Evolutionary conservation across 2,888 invertebrate species (phyloP), one percentile per base, ranked within the genome.

Genomic region (Xestia xanthographa): DNA sequence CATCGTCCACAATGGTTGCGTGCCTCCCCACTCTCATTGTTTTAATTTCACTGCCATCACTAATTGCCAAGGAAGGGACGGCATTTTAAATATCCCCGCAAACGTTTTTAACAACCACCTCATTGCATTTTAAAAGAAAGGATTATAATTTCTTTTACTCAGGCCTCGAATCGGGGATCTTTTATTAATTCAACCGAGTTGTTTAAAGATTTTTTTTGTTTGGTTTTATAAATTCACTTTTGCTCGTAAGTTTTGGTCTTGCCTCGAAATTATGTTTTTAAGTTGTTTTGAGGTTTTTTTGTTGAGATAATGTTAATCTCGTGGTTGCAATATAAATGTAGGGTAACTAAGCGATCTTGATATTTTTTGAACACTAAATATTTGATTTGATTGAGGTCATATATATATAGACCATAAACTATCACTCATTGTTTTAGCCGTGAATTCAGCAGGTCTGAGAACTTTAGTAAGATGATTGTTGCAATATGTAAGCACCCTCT

Each of bases 91-190:
- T 95, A 94, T 93, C 93, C 93, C 95, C 94, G 91, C 95, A 95
- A 95, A 95, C 95, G 94, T 94, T 95, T 95, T 94, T 94, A 95
- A 95, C 95, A 94, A 94, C 95, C 96, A 95, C 94, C 95, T 95
- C 96, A 96, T 95, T 96, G 96, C 96, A 95, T 96, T 96, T 96
- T 96, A 95, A 95, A 96, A 95, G 95, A 96, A 96, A 95, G 94
- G 96, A 96, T 96, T 96, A 96, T 96, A 95, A 96, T 95, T 95
- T 94, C 95, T 93, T 93, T 92, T 92, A 91, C 93, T 93, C 91
- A 90, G 91, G 91, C 92, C 63, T n/a, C 91, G 77, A 43, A 76
- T 84, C 68, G 66, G 77, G 90, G 92, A 89, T 92, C 93, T 91
- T 95, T 95, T 95, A 95, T 95, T 95, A 95, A 95, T 95, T 95